Evolutionary conservation across 1,140 invertebrate genomes (phyloP).

Genomic region (Dinoponera quadriceps): DNA sequence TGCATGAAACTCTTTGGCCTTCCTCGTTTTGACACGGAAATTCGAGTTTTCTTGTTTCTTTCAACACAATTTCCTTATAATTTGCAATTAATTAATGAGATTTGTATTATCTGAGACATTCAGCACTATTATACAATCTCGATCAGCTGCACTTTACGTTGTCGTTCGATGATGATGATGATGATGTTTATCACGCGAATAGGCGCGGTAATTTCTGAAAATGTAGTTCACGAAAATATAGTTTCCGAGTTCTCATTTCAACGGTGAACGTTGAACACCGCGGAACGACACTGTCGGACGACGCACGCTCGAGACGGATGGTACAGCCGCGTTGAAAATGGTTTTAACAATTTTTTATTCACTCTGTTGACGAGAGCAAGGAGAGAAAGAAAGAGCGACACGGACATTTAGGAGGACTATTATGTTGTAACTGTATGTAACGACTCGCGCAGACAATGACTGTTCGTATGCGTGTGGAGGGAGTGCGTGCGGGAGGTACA

Average conservation of each 20-base stretch:
- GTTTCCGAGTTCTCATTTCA: not conserved
- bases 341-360: slow-evolving; percentile 83
- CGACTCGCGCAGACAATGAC: slow-evolving; percentile 41
- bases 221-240: too few relatives aligned
- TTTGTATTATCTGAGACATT: too few relatives aligned
- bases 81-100: too few relatives aligned
- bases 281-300: not conserved
- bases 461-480: slow-evolving; percentile 70
- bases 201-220: too few relatives aligned
- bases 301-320: slow-evolving; percentile 22
- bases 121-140: too few relatives aligned
- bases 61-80: too few relatives aligned
- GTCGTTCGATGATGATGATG: too few relatives aligned
- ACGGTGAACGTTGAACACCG: not conserved
- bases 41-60: not conserved
- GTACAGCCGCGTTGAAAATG: slow-evolving; percentile 70
- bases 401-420: not conserved
- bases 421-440: slow-evolving; percentile 47
- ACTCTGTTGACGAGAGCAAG: slow-evolving; percentile 74
- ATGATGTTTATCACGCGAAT: too few relatives aligned
- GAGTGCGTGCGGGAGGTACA: slow-evolving; percentile 71
- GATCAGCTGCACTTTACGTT: too few relatives aligned
- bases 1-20: not conserved
- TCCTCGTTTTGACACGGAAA: not conserved
- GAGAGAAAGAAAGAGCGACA: slow-evolving; percentile 18